phyloP scores from a whole-genome alignment of 1,140 invertebrate genomes.

The Papilio polytes region DNA sequence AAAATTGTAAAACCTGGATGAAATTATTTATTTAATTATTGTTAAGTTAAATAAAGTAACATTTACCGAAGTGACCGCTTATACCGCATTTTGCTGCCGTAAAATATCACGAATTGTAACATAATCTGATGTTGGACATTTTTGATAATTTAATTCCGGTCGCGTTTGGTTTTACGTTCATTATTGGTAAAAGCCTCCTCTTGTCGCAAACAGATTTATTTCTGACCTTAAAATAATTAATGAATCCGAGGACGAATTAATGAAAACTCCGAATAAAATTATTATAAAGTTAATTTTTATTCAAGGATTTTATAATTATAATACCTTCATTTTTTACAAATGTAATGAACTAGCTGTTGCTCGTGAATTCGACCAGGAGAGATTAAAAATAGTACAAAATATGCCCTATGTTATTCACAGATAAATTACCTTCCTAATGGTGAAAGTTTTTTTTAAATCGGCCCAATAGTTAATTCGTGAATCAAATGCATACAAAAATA shows the following conservation, averaged over 20 bases:
- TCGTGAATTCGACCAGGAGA: too few species aligned
- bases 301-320: neutral
- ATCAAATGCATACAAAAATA: too few species aligned
- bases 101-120: neutral
- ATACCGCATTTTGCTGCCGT: conserved; percentile 1
- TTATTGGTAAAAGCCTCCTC: conserved; percentile 19
- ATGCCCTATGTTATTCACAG: too few species aligned
- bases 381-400: too few species aligned
- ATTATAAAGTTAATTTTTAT: neutral
- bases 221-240: conserved; percentile 16
- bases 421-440: too few species aligned
- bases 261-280: neutral
- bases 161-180: conserved; percentile 20
- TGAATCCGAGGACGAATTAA: neutral
- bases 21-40: conserved; percentile 5
- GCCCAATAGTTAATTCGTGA: too few species aligned
- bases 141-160: conserved; percentile 33
- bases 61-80: conserved; percentile 23
- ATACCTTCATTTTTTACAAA: neutral
- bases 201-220: conserved; percentile 18
- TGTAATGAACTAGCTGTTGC: neutral
- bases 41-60: neutral
- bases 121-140: conserved; percentile 17
- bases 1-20: neutral
- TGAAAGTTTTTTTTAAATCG: too few species aligned